phyloP scores from a whole-genome alignment of 2,113 vertebrate species.

The Leptosomus discolor region DNA sequence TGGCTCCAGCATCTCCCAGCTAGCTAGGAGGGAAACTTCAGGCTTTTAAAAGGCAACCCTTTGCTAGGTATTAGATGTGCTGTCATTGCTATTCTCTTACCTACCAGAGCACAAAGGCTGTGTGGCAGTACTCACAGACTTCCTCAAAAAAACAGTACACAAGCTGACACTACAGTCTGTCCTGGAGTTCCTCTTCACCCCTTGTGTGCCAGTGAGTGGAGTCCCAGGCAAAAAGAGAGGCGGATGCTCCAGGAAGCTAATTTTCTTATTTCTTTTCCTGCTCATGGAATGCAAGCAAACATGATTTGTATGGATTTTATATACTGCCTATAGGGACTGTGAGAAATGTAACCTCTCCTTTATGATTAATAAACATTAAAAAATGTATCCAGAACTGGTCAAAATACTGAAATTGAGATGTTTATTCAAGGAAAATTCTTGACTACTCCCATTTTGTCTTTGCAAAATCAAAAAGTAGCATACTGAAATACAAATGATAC shows the following conservation, averaged over 20 bases:
- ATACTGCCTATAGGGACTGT: background rate
- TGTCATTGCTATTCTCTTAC: background rate
- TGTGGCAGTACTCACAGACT: background rate
- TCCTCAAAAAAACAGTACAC: background rate
- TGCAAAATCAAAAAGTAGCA: background rate
- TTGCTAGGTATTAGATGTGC: background rate
- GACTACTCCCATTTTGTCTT: background rate
- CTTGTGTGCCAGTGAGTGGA: fast-evolving
- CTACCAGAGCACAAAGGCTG: background rate
- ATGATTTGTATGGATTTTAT: background rate
- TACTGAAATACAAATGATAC: background rate
- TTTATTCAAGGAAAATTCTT: background rate
- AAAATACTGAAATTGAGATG: background rate
- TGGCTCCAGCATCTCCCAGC: background rate
- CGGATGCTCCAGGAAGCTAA: background rate
- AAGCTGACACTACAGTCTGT: background rate
- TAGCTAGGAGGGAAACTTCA: background rate
- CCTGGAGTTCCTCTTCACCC: background rate
- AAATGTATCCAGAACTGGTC: background rate
- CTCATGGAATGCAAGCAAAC: background rate
- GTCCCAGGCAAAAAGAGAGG: background rate
- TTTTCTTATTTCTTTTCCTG: background rate
- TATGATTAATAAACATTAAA: background rate
- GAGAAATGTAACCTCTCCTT: background rate
- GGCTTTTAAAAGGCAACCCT: background rate